These are phyloP conservation scores for Clunio marinus DNA, from an alignment of 2,888 invertebrate species.

Conservation along the genomic window DNA sequence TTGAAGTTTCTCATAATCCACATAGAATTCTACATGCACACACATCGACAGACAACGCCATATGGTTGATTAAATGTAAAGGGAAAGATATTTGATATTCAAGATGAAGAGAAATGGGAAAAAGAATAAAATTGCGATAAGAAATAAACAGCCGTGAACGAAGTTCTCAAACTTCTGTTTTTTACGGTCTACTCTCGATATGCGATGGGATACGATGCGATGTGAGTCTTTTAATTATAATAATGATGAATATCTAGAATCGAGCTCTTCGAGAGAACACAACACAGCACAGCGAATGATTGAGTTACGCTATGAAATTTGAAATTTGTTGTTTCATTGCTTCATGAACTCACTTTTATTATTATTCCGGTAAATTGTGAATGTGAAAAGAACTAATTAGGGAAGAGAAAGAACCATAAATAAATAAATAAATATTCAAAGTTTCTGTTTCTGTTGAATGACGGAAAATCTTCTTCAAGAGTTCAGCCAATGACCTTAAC, in stretches of 20 bases:
- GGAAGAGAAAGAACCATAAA: too few relatives aligned
- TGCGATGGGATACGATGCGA: too few relatives aligned
- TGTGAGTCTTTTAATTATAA: background rate
- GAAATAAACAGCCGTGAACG: too few relatives aligned
- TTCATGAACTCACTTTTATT: background rate
- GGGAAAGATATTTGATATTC: background rate
- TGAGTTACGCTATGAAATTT: too few relatives aligned
- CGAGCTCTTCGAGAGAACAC: too few relatives aligned
- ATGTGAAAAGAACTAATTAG: background rate
- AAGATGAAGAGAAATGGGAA: background rate
- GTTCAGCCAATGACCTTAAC: slow-evolving; percentile 6
- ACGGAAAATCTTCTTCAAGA: background rate
- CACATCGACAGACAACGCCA: background rate
- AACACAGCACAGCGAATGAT: background rate
- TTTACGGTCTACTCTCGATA: background rate
- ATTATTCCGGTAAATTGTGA: background rate
- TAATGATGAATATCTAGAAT: background rate
- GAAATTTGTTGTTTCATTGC: background rate
- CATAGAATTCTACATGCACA: too few relatives aligned
- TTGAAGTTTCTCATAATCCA: too few relatives aligned
- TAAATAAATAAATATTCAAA: too few relatives aligned
- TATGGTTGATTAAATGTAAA: background rate
- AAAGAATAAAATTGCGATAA: too few relatives aligned
- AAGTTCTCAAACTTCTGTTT: slow-evolving; percentile 1
- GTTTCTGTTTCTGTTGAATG: too few relatives aligned